A percentile compares a stretch with the other conserved stretches of the same genome.
Evolutionary conservation across 1,140 invertebrate species (phyloP).

Genomic region (Cherax quadricarinatus): DNA sequence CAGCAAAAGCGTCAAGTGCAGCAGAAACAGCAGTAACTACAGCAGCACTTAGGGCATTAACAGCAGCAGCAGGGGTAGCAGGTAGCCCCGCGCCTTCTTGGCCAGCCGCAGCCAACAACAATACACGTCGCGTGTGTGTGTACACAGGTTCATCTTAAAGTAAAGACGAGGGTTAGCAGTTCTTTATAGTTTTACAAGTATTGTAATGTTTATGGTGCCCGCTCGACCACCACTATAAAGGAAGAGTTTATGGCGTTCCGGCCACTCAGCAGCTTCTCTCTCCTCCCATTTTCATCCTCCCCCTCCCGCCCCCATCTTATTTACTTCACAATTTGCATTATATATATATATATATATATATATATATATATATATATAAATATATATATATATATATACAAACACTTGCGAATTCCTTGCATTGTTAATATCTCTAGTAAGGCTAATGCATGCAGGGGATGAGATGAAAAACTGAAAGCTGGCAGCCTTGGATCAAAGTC

Average conservation of each 20-base stretch:
- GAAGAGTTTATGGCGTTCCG: slow-evolving; percentile 11
- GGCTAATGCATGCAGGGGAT: too few relatives aligned
- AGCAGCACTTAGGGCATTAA: too few relatives aligned
- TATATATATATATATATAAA: slow-evolving; percentile 4
- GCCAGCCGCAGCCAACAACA: too few relatives aligned
- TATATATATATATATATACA: background rate
- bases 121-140: background rate
- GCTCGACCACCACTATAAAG: background rate
- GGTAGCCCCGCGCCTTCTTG: too few relatives aligned
- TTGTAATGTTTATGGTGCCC: slow-evolving; percentile 42
- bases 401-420: too few relatives aligned
- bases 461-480: too few relatives aligned
- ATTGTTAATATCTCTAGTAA: too few relatives aligned
- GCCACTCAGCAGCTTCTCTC: background rate
- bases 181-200: slow-evolving; percentile 40
- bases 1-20: too few relatives aligned
- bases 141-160: background rate
- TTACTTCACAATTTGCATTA: background rate
- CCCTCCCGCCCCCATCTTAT: background rate
- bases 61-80: too few relatives aligned
- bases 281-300: background rate
- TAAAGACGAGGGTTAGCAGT: background rate
- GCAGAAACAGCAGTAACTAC: too few relatives aligned
- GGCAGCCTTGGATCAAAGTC: too few relatives aligned
- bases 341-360: slow-evolving; percentile 13